These are phyloP conservation scores for Drosophila subpulchrella DNA, from an alignment of 1,140 invertebrate species.

Conservation along the genomic window DNA sequence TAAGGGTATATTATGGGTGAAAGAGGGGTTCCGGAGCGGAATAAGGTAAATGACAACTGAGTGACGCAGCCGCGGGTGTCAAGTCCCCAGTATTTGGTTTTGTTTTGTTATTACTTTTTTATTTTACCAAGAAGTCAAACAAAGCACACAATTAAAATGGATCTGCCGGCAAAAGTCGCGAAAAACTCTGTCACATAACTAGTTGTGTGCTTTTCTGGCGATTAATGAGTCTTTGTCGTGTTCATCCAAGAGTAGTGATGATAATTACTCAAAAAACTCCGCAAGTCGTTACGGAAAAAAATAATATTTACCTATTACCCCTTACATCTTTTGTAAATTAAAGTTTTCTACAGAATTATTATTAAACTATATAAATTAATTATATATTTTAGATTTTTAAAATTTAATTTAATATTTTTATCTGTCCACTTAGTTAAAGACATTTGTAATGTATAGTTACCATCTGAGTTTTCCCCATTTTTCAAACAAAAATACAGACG, in stretches of 20 bases:
- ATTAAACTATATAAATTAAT: too few relatives aligned
- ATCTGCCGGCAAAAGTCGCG: constrained; percentile 68
- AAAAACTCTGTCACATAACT: constrained; percentile 38
- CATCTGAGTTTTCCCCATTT: background rate
- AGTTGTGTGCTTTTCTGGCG: constrained; percentile 33
- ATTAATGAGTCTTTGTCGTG: constrained; percentile 80
- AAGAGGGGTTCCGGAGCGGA: background rate
- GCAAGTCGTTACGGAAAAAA: background rate
- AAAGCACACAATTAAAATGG: constrained; percentile 72
- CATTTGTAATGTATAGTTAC: too few relatives aligned
- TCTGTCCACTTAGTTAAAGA: too few relatives aligned
- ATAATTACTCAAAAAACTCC: constrained; percentile 27
- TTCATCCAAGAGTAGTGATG: constrained; percentile 56
- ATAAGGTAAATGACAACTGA: constrained; percentile 36
- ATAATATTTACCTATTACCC: background rate
- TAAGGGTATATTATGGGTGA: background rate
- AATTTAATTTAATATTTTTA: background rate
- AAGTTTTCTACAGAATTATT: background rate
- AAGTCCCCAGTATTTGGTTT: constrained; percentile 41
- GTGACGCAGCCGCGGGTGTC: constrained; percentile 60
- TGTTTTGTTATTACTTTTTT: constrained; percentile 43
- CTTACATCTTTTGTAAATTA: background rate
- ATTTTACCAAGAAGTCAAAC: constrained; percentile 29
- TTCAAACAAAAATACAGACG: background rate
- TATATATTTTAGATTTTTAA: background rate